A percentile compares a stretch with the other conserved stretches of the same genome.
Evolutionary conservation across 2,888 invertebrate species (phyloP).

Genomic region (Apamea anceps): DNA sequence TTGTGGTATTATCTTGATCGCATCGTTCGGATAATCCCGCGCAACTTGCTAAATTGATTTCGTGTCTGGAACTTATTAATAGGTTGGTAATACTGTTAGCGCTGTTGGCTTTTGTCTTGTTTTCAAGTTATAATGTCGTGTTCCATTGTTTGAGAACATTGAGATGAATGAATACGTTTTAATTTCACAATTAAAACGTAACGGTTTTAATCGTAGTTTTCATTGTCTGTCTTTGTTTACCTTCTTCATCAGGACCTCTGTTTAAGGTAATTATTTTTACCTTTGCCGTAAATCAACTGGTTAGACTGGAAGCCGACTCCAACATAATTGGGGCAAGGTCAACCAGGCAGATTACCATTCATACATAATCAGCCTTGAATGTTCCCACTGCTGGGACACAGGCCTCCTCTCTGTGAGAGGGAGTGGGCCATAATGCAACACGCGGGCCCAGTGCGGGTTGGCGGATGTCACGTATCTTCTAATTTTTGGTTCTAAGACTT

Average conservation of each 20-base stretch:
- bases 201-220: neutral
- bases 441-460: no score
- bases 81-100: slow-evolving; percentile 60
- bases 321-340: no score
- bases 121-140: slow-evolving; percentile 45
- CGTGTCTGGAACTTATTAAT: slow-evolving; percentile 68
- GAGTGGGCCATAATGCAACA: no score
- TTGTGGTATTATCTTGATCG: slow-evolving; percentile 65
- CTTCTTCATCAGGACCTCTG: neutral
- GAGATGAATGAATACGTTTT: slow-evolving; percentile 11
- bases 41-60: slow-evolving; percentile 69
- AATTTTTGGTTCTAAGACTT: no score
- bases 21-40: slow-evolving; percentile 66
- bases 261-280: neutral
- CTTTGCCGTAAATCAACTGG: neutral
- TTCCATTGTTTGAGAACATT: slow-evolving; percentile 43
- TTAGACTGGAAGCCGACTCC: neutral
- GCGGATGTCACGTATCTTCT: no score
- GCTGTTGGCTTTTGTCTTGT: slow-evolving; percentile 50
- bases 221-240: neutral
- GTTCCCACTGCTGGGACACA: no score
- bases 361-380: no score
- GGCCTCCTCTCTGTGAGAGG: no score
- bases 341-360: no score
- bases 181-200: neutral